A percentile compares a stretch with the other conserved stretches of the same genome.
phyloP scores from a whole-genome alignment of 2,888 invertebrate species.

The Synergus umbraculus region DNA sequence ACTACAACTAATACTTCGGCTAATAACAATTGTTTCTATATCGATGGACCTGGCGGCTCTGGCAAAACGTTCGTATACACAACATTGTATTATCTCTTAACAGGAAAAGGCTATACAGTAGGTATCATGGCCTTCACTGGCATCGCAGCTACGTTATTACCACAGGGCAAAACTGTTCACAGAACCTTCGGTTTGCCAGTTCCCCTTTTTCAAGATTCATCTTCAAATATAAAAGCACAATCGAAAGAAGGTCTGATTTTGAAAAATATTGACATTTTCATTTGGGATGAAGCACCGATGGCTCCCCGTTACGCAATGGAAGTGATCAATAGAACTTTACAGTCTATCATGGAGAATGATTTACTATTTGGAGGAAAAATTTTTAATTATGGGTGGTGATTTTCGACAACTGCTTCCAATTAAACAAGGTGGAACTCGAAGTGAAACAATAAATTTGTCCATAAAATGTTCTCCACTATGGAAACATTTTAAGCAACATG shows the following conservation, averaged over 20 bases:
- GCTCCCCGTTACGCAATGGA: slow-evolving; percentile 56
- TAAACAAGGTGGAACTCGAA: slow-evolving; percentile 43
- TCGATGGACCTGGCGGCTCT: too few species aligned
- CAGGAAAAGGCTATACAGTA: slow-evolving; percentile 47
- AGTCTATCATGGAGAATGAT: slow-evolving; percentile 56
- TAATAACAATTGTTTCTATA: neutral
- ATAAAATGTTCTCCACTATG: slow-evolving; percentile 53
- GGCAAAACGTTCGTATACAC: too few species aligned
- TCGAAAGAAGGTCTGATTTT: slow-evolving; percentile 54
- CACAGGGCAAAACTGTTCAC: slow-evolving; percentile 71
- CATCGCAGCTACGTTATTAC: slow-evolving; percentile 67
- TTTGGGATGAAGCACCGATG: too few species aligned
- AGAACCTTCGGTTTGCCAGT: slow-evolving; percentile 62
- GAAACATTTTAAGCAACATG: slow-evolving; percentile 42
- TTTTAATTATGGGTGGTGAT: slow-evolving; percentile 44
- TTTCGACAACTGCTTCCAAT: slow-evolving; percentile 45
- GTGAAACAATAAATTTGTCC: slow-evolving; percentile 47
- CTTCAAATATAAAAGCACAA: slow-evolving; percentile 54
- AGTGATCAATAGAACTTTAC: slow-evolving; percentile 56
- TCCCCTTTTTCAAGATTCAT: slow-evolving; percentile 45
- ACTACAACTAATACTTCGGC: neutral
- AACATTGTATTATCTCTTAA: slow-evolving; percentile 44
- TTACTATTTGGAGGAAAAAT: slow-evolving; percentile 46
- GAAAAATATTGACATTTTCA: slow-evolving; percentile 49
- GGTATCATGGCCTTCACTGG: slow-evolving; percentile 64